These are phyloP conservation scores for Drosophila kuntzei DNA, from an alignment of 2,888 invertebrate genomes.

Conservation along the genomic window DNA sequence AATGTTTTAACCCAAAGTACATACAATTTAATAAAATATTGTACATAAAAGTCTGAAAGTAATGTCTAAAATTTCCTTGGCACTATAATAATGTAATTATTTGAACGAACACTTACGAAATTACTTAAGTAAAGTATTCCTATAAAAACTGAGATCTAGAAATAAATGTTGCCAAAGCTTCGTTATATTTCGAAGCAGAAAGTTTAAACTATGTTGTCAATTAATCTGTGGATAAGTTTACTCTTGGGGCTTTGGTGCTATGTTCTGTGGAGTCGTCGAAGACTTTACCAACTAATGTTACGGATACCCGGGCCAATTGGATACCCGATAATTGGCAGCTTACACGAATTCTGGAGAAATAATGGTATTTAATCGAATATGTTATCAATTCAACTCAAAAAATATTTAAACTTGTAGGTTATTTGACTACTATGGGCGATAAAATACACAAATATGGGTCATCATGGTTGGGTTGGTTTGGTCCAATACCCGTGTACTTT, in stretches of 20 bases:
- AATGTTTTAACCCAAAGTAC: background rate
- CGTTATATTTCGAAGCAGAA: background rate
- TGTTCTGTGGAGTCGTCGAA: conserved; percentile 17
- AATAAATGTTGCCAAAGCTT: background rate
- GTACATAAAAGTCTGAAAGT: background rate
- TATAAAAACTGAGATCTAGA: conserved; percentile 23
- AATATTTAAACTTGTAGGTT: background rate
- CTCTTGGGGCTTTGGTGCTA: conserved; percentile 6
- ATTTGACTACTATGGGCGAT: background rate
- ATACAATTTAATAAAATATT: conserved; percentile 2
- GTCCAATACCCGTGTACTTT: conserved; percentile 75
- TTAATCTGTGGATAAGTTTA: conserved; percentile 2
- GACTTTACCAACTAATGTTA: conserved; percentile 13
- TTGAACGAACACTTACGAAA: background rate
- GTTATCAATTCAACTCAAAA: background rate
- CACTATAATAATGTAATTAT: background rate
- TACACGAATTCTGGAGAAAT: conserved; percentile 2
- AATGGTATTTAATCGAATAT: background rate
- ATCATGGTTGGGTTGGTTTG: conserved; percentile 73
- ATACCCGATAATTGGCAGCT: conserved; percentile 12
- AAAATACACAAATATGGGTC: conserved; percentile 56
- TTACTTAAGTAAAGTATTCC: background rate
- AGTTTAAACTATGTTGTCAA: conserved; percentile 5
- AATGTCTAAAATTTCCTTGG: background rate
- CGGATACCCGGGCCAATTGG: conserved; percentile 15